Evolutionary conservation across 2,113 vertebrate species (phyloP).

Genomic region (Zosterops lateralis): DNA sequence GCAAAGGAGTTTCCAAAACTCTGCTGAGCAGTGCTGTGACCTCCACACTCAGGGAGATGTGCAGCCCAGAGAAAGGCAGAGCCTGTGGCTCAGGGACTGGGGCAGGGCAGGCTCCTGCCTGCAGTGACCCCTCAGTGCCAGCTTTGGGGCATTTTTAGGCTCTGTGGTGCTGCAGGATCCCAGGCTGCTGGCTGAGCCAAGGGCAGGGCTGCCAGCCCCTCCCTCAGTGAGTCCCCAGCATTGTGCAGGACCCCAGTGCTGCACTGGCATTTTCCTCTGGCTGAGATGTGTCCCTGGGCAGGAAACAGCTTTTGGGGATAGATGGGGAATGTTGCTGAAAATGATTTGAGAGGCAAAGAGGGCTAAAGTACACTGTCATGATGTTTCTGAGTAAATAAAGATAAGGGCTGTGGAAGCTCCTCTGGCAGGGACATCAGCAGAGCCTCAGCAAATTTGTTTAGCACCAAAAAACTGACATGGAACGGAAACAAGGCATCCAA

Average conservation of each 20-base stretch:
- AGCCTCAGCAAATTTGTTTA: slow-evolving; percentile 37
- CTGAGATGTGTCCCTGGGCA: neutral
- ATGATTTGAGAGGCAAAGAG: neutral
- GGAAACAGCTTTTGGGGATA: neutral
- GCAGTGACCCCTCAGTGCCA: neutral
- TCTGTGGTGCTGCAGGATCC: neutral
- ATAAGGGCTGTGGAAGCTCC: neutral
- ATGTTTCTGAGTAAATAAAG: slow-evolving; percentile 57
- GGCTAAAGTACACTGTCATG: neutral
- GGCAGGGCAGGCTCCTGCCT: neutral
- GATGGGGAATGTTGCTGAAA: neutral
- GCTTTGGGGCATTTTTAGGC: neutral
- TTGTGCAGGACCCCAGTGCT: neutral
- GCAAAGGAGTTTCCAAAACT: neutral
- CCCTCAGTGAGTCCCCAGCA: neutral
- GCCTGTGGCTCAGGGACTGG: neutral
- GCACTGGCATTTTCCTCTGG: neutral
- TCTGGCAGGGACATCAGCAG: slow-evolving; percentile 3
- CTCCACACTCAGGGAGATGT: neutral
- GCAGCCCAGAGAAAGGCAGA: neutral
- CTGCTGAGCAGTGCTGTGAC: neutral
- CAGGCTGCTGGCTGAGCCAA: neutral
- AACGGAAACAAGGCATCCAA: slow-evolving; percentile 32
- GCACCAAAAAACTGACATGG: slow-evolving; percentile 37
- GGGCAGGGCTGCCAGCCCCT: neutral